phyloP scores from a whole-genome alignment of 2,113 vertebrate species.

The Lagopus leucura region DNA sequence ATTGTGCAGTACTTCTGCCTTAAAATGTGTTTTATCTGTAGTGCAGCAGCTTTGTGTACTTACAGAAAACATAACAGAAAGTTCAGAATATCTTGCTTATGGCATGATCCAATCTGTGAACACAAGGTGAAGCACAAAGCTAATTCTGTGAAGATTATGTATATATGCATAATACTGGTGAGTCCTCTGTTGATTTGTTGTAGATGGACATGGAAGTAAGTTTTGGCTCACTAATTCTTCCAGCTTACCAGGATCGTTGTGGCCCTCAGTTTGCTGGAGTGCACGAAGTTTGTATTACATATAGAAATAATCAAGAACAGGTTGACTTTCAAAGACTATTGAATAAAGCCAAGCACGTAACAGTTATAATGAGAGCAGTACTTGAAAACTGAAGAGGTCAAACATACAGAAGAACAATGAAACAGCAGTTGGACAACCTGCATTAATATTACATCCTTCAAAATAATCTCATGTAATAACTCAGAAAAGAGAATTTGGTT shows the following conservation, averaged over 20 bases:
- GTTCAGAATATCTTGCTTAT: background rate
- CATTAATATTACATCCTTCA: background rate
- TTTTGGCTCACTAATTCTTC: background rate
- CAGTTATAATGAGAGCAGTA: background rate
- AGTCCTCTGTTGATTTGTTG: background rate
- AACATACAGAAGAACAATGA: background rate
- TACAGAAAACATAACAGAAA: background rate
- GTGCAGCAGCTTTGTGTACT: background rate
- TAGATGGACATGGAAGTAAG: background rate
- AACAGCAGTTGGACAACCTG: background rate
- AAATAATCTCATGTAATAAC: background rate
- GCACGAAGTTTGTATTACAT: background rate
- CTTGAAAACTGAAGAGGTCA: background rate
- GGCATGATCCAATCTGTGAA: background rate
- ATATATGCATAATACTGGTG: background rate
- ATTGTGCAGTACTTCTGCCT: background rate
- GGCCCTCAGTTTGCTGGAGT: background rate
- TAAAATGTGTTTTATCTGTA: background rate
- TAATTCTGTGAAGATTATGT: background rate
- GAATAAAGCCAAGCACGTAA: background rate
- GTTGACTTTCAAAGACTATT: background rate
- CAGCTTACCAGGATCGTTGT: background rate
- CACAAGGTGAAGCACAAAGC: background rate
- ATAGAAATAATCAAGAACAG: background rate
- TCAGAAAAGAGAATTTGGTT: background rate